Base-by-base conservation (phyloP, 2,888 invertebrate species). In the Watsonalla cultraria region DNA sequence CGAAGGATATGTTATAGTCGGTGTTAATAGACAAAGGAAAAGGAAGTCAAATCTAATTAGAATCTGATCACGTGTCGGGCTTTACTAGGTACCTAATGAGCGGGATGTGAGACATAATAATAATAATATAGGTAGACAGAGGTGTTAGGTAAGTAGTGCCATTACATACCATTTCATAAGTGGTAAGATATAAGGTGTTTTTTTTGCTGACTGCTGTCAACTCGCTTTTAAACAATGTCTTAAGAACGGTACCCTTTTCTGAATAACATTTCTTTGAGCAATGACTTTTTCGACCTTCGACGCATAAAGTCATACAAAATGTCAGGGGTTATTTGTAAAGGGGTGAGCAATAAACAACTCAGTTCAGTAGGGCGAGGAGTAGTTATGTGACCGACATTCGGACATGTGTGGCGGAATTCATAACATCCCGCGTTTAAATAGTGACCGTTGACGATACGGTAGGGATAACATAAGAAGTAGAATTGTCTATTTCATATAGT, bases 21-120 rank as follows among this genome's bases (percentile, higher is more conserved):
- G 37, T 37, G 37, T 37, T 42, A 42, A 11, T 42, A 11, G 42
- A 42, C 11, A 24, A 24, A 24, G 24, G 47, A 54, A 56, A 68
- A 66, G 74, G 76, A 76, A 74, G 72, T 65, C 70, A 42, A 73
- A 76, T 72, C 66, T 70, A 70, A 78, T 80, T 78, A 74, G 68
- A 76, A 74, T 55, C 76, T 57, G 64, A 62, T 70, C 75, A 74
- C 78, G 74, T 72, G 63, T 67, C 52, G 35, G 47, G 56, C 52
- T 57, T 52, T 15, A 58, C 58, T 57, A 35, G 1, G 9, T 42
- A 11, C 11, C 5, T 42, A 7, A 8, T 8, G 8, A 11, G 42
- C 11, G 9, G 42, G 42, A 11, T 8, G 0, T 42, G 1, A 24
- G 1, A 24, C 24, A 24, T 24, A 24, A 24, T 24, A 24, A 24